Evolutionary conservation across 2,888 invertebrate genomes (phyloP), one percentile per base, ranked within the genome.

Genomic region (Erebia palarica): DNA sequence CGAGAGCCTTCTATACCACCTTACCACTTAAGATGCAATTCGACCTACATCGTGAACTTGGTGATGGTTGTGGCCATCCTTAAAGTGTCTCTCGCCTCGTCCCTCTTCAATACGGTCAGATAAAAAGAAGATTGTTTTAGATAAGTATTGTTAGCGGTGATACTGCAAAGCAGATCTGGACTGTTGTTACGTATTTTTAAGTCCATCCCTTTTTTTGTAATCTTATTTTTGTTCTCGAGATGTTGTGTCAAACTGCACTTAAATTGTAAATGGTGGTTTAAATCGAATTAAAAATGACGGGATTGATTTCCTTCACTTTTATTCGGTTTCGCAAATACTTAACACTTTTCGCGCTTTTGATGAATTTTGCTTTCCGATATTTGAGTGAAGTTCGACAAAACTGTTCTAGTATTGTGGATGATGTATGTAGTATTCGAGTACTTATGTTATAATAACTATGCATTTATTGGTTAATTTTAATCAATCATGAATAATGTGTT

Each of bases 231-330:
- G 79, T 82, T 78, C 78, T 78, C 81, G 88, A 87, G 90, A 89
- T 92, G 92, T 92, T 92, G 91, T 91, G 93, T 93, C 93, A 83
- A 87, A 92, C 93, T 92, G 93, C 93, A 93, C 93, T 92, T 93
- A 88, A 91, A 88, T 91, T 86, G 92, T 86, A 84, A 87, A 87
- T 89, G 93, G 93, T 92, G 92, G 93, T 92, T 82, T 75, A 71
- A 73, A 74, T 78, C 76, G 79, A 79, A 83, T 85, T 81, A 81
- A 83, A 84, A 81, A 81, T 80, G 66, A 70, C 69, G 72, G 78
- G 75, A 80, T 79, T 79, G 76, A 75, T 4, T 68, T 36, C 57
- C 58, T 68, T 58, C 61, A 64, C 73, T 76, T 85, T 85, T 82
- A 84, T 84, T 83, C 80, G 83, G 72, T 78, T 72, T 79, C 78